Conservation (phyloP, 2,113 vertebrate species). For the Nothobranchius kuhntae region DNA sequence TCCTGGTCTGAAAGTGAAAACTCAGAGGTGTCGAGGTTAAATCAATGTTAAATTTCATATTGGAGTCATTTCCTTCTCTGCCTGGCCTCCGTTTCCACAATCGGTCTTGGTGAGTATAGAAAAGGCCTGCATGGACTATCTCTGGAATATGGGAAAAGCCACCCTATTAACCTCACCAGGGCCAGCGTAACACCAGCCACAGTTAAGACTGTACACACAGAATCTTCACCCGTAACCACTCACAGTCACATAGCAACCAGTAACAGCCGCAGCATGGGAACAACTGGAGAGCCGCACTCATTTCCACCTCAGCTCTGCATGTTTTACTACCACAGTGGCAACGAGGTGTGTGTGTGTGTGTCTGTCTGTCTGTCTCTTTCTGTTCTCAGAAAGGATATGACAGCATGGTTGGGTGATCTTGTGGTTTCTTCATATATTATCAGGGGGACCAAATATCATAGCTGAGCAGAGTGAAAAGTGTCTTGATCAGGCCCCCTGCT, state of each 20-base stretch:
- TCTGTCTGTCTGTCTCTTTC: conserved; percentile 21
- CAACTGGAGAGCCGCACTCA: conserved; percentile 29
- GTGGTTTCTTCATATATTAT: conserved; percentile 35
- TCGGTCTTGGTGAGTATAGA: conserved; percentile 69
- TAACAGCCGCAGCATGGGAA: conserved; percentile 69
- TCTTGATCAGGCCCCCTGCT: conserved; percentile 46
- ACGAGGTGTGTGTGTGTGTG: conserved; percentile 27
- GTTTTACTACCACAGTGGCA: conserved; percentile 52
- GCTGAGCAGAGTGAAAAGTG: conserved; percentile 34
- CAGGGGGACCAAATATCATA: not conserved
- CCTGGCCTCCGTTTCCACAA: conserved; percentile 64
- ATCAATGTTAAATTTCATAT: conserved; percentile 12
- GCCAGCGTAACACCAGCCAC: conserved; percentile 15
- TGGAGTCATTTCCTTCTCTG: conserved; percentile 50
- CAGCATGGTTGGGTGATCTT: conserved; percentile 68
- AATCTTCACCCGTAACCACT: conserved; percentile 49
- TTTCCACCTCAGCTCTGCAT: conserved; percentile 62
- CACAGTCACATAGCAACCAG: conserved; percentile 43
- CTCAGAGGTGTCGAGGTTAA: conserved; percentile 12
- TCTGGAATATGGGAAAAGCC: conserved; percentile 12
- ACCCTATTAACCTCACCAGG: conserved; percentile 64
- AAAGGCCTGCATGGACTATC: conserved; percentile 72
- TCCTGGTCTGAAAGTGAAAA: conserved; percentile 20
- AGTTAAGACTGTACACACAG: not conserved
- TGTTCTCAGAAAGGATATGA: conserved; percentile 17